Percentiles rank a stretch among this genome's conserved stretches.
These are phyloP conservation scores for Yasuhikotakia modesta DNA, from an alignment of 2,797 vertebrate species.

Conservation along the genomic window DNA sequence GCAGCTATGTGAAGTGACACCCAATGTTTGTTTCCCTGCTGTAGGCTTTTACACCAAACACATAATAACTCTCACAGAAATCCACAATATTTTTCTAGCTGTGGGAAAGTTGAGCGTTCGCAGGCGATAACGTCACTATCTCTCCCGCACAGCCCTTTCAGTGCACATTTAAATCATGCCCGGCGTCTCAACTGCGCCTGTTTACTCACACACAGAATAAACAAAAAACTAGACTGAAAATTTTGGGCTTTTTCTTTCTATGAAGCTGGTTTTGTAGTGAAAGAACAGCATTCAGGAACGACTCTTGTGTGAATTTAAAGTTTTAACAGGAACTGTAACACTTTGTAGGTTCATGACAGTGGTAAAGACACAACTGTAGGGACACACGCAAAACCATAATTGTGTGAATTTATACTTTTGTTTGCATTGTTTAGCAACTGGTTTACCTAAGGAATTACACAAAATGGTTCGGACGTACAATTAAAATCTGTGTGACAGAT, in stretches of 20 bases:
- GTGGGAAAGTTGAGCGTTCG: slow-evolving; percentile 45
- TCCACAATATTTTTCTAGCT: slow-evolving; percentile 35
- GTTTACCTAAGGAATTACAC: too few species aligned
- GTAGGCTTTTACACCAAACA: slow-evolving; percentile 45
- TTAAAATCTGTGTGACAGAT: too few species aligned
- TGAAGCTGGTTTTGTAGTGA: slow-evolving; percentile 52
- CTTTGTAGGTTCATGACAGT: neutral
- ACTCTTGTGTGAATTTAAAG: slow-evolving; percentile 5
- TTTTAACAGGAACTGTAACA: neutral
- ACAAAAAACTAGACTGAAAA: slow-evolving; percentile 55
- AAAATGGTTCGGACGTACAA: too few species aligned
- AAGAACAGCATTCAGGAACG: slow-evolving; percentile 32
- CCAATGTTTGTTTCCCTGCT: slow-evolving; percentile 33
- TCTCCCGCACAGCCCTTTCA: slow-evolving; percentile 53
- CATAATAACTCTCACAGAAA: neutral
- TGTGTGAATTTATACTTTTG: too few species aligned
- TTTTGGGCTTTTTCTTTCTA: slow-evolving; percentile 42
- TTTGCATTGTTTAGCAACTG: too few species aligned
- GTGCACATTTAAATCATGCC: slow-evolving; percentile 30
- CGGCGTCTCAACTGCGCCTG: slow-evolving; percentile 44
- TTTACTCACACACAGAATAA: slow-evolving; percentile 53
- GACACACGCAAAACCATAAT: too few species aligned
- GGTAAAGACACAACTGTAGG: neutral
- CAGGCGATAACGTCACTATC: slow-evolving; percentile 59
- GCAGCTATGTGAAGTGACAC: slow-evolving; percentile 25